A percentile compares a stretch with the other conserved stretches of the same genome.
These are phyloP conservation scores for Cheilosia variabilis DNA, from an alignment of 2,888 invertebrate species.

Conservation along the genomic window DNA sequence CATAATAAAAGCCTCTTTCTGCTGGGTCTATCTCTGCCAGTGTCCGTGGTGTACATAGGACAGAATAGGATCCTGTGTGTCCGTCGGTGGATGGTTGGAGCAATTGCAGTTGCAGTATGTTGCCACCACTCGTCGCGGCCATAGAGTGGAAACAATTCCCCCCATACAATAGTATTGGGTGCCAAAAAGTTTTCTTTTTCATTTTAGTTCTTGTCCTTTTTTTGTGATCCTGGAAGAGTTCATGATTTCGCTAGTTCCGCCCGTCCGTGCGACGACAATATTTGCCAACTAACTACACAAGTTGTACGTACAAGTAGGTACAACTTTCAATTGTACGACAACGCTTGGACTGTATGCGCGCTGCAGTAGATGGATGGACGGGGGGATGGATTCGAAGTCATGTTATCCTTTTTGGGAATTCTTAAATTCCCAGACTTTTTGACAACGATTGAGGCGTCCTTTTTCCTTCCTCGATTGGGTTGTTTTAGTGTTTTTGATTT, in stretches of 20 bases:
- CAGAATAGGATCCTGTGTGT: conserved; percentile 16
- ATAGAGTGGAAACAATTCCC: conserved; percentile 53
- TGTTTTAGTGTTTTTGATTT: conserved; percentile 43
- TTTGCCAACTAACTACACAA: conserved; percentile 73
- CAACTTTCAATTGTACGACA: conserved; percentile 64
- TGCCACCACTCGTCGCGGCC: conserved; percentile 52
- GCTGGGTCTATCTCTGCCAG: not conserved
- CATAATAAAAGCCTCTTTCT: conserved; percentile 65
- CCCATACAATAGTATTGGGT: conserved; percentile 63
- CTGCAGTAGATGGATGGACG: not conserved
- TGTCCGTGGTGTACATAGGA: not conserved
- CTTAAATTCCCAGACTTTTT: conserved; percentile 74
- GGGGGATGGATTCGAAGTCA: conserved; percentile 7
- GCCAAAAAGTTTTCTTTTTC: conserved; percentile 64
- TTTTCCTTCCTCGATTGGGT: conserved; percentile 18
- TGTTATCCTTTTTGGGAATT: conserved; percentile 50
- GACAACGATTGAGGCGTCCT: conserved; percentile 69
- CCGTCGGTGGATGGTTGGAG: conserved; percentile 27
- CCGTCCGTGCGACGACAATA: conserved; percentile 66
- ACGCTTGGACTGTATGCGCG: conserved; percentile 13
- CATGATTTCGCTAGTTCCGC: conserved; percentile 72
- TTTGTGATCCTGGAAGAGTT: conserved; percentile 56
- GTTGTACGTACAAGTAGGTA: conserved; percentile 51
- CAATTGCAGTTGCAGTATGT: conserved; percentile 74
- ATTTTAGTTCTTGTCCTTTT: not conserved